These are phyloP conservation scores for Antennarius maculatus DNA, from an alignment of 2,797 vertebrate genomes.

Conservation along the genomic window DNA sequence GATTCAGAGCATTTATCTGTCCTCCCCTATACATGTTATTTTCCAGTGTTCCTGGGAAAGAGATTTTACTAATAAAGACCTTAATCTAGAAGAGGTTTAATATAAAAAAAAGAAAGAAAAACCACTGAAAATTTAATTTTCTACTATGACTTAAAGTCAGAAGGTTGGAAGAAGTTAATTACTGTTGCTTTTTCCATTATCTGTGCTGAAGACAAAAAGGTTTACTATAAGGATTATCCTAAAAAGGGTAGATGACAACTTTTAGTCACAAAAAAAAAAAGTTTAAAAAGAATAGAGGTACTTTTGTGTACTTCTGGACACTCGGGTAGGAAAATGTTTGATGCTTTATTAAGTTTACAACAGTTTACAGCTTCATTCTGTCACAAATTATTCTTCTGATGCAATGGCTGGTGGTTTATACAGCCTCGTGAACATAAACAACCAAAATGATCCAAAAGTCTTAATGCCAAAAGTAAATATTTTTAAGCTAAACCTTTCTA, in stretches of 20 bases:
- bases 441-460: neutral
- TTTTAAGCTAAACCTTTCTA: neutral
- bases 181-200: conserved; percentile 21
- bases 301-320: neutral
- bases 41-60: conserved; percentile 68
- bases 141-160: too few species aligned
- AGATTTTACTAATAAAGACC: conserved; percentile 63
- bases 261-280: neutral
- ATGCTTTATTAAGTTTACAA: conserved; percentile 4
- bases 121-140: conserved; percentile 28
- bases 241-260: conserved; percentile 7
- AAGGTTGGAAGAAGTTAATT: conserved; percentile 24
- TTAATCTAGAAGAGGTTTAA: conserved; percentile 68
- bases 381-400: neutral
- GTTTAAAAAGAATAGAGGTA: neutral
- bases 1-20: conserved; percentile 65
- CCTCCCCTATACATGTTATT: conserved; percentile 39
- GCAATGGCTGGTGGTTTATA: neutral
- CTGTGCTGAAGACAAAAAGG: conserved; percentile 13
- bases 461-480: conserved; percentile 1
- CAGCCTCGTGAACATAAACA: conserved; percentile 4
- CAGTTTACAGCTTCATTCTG: neutral
- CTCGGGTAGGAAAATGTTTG: conserved; percentile 8
- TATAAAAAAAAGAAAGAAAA: conserved; percentile 38
- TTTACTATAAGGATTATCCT: neutral